Evolutionary conservation across 1,140 invertebrate genomes (phyloP).

Genomic region (Cryptotermes secundus): DNA sequence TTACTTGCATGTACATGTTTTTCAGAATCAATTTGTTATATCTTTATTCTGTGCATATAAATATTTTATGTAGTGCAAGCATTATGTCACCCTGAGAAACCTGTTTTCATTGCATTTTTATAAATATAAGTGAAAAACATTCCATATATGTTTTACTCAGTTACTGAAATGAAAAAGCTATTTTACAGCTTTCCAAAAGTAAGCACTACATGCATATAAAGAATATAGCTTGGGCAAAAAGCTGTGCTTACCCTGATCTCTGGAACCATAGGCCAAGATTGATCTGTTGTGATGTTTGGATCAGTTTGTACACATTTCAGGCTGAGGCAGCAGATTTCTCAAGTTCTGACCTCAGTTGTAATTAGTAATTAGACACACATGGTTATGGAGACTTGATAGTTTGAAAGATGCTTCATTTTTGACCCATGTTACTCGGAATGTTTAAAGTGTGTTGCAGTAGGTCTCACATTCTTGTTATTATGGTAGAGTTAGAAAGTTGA

Average conservation of each 20-base stretch:
- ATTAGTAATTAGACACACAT: neutral
- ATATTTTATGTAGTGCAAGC: neutral
- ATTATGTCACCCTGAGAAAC: neutral
- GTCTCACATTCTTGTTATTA: neutral
- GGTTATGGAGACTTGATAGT: neutral
- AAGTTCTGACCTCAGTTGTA: neutral
- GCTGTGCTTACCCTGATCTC: neutral
- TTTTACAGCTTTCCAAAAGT: neutral
- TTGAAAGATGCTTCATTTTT: neutral
- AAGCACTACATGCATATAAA: neutral
- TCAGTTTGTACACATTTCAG: neutral
- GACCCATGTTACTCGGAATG: neutral
- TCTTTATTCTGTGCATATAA: slow-evolving; percentile 11
- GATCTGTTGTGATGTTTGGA: neutral
- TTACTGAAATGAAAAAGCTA: neutral
- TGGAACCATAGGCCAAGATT: neutral
- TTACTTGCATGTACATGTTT: neutral
- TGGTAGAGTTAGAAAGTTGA: neutral
- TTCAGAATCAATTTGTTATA: neutral
- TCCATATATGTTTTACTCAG: neutral
- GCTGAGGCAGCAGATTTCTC: neutral
- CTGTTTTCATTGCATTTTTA: neutral
- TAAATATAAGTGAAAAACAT: neutral
- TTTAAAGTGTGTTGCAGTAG: neutral
- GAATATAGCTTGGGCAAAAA: neutral